Evolutionary conservation across 2,888 invertebrate genomes (phyloP).

Genomic region (Agrotis puta): DNA sequence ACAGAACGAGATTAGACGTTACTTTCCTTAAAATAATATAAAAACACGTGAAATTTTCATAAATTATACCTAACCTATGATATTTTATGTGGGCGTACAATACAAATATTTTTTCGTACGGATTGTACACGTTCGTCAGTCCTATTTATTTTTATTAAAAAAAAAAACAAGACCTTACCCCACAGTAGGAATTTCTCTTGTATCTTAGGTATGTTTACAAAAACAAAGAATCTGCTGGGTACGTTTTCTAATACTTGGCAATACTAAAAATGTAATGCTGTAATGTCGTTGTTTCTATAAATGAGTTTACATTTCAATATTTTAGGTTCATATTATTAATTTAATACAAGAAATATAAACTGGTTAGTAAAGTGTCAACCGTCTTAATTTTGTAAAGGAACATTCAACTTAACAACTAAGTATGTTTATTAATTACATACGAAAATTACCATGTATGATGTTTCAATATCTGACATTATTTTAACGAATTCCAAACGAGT

Average conservation of each 20-base stretch:
- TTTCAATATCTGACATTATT: constrained; percentile 11
- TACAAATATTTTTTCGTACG: background rate
- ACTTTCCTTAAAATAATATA: constrained; percentile 20
- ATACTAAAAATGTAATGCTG: background rate
- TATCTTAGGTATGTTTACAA: no score
- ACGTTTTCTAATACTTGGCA: background rate
- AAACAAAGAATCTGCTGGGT: background rate
- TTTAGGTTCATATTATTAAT: no score
- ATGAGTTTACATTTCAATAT: background rate
- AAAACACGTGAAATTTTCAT: constrained; percentile 34
- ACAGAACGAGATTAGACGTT: constrained; percentile 2
- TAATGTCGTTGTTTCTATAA: background rate
- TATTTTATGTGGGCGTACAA: background rate
- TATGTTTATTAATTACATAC: no score
- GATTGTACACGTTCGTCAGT: no score
- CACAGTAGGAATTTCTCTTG: no score
- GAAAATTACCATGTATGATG: constrained; percentile 1
- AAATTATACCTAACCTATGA: constrained; percentile 23
- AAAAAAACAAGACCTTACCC: no score
- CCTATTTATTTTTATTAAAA: no score
- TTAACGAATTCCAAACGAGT: background rate
- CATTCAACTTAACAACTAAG: no score
- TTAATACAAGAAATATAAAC: background rate
- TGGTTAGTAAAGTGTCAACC: background rate
- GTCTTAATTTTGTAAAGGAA: no score